Conservation (phyloP, 2,888 invertebrate genomes). For the Caenorhabditis sulstoni region DNA sequence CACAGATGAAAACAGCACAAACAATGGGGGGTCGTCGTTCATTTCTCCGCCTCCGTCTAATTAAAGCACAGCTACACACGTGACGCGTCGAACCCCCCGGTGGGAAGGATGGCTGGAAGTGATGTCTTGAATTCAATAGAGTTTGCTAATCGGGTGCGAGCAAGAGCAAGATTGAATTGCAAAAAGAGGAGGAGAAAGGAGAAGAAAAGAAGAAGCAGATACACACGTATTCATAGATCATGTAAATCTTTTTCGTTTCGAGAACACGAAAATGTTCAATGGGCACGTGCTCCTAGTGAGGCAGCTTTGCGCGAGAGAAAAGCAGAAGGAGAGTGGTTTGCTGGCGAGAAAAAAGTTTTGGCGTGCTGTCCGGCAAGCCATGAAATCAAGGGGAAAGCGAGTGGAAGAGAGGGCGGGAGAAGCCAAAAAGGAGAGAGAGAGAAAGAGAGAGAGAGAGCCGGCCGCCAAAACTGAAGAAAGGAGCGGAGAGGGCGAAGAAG, state of each 20-base stretch:
- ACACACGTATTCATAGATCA: slow-evolving; percentile 39
- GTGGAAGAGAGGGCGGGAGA: slow-evolving; percentile 1
- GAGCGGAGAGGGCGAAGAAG: background rate
- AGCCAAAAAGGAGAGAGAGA: slow-evolving; percentile 22
- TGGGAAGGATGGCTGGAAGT: background rate
- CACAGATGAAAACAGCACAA: slow-evolving; percentile 4
- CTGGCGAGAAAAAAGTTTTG: slow-evolving; percentile 32
- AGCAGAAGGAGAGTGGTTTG: slow-evolving; percentile 17
- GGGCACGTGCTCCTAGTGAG: slow-evolving; percentile 15
- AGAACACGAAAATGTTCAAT: slow-evolving; percentile 14
- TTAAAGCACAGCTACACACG: background rate
- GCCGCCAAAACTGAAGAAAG: background rate
- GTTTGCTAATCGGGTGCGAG: background rate
- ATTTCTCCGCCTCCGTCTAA: background rate
- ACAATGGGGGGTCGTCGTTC: background rate
- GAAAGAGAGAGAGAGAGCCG: slow-evolving; percentile 2
- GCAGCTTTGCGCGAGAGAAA: slow-evolving; percentile 22
- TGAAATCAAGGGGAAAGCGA: slow-evolving; percentile 49
- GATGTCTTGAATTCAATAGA: background rate
- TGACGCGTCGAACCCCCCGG: too few species aligned
- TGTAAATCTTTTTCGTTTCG: slow-evolving; percentile 15
- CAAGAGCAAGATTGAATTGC: background rate
- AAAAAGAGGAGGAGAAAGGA: slow-evolving; percentile 17
- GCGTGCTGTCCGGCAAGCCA: slow-evolving; percentile 26
- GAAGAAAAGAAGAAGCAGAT: slow-evolving; percentile 10